Percentiles rank a stretch among this genome's conserved stretches.
Conservation (phyloP, 1,140 invertebrate genomes). For the Thereuonema tuberculata region DNA sequence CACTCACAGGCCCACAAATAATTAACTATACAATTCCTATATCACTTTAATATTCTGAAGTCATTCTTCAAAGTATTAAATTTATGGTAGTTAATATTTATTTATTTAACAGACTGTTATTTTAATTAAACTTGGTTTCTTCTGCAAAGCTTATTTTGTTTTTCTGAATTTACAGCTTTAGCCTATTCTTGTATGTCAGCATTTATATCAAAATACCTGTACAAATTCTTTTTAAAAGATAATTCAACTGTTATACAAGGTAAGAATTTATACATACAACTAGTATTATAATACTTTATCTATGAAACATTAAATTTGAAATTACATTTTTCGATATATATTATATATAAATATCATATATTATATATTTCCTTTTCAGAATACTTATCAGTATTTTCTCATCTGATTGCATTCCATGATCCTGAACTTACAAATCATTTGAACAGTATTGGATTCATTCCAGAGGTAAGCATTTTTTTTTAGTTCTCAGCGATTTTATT, state of each 20-base stretch:
- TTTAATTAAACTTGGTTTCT: too few relatives aligned
- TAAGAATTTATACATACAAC: too few relatives aligned
- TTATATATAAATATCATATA: background rate
- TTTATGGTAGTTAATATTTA: too few relatives aligned
- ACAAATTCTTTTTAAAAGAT: constrained; percentile 98
- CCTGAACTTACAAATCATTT: constrained; percentile 83
- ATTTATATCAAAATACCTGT: constrained; percentile 92
- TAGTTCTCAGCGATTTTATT: constrained; percentile 13
- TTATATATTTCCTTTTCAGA: constrained; percentile 39
- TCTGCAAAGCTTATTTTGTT: too few relatives aligned
- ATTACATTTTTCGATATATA: background rate
- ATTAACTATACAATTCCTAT: too few relatives aligned
- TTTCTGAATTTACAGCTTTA: constrained; percentile 65
- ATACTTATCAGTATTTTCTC: constrained; percentile 92
- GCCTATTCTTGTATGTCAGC: constrained; percentile 85
- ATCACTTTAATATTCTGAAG: too few relatives aligned
- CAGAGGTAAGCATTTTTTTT: constrained; percentile 64
- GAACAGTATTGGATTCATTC: constrained; percentile 84
- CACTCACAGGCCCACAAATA: too few relatives aligned
- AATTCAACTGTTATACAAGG: constrained; percentile 88
- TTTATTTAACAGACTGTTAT: too few relatives aligned
- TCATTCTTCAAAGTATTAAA: too few relatives aligned
- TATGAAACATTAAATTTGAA: background rate
- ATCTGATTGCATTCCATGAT: constrained; percentile 91
- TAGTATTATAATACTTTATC: background rate